These are phyloP conservation scores for Meandrusa payeni DNA, from an alignment of 2,888 invertebrate genomes.

Conservation along the genomic window DNA sequence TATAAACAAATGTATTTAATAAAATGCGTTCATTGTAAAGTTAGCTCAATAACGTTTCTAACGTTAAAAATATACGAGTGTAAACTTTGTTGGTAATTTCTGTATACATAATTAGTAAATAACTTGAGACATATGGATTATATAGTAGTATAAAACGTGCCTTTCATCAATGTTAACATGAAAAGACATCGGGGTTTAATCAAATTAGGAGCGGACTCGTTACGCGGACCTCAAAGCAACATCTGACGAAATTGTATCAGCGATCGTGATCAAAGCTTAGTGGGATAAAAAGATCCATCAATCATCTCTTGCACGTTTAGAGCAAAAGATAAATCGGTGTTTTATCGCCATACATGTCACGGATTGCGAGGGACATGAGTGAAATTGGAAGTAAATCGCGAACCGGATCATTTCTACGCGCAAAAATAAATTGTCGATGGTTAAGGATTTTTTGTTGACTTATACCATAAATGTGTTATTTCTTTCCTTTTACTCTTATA, in stretches of 20 bases:
- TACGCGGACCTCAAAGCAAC: not conserved
- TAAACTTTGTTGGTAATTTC: too few species aligned
- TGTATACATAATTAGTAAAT: not conserved
- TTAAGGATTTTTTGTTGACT: too few species aligned
- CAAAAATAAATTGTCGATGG: too few species aligned
- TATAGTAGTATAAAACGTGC: not conserved
- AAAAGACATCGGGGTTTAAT: not conserved
- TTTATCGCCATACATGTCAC: slow-evolving; percentile 4
- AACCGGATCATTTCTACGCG: too few species aligned
- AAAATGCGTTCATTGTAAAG: too few species aligned
- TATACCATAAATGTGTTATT: too few species aligned
- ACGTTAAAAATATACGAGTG: too few species aligned
- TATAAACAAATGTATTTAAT: too few species aligned
- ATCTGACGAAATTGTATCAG: slow-evolving; percentile 1
- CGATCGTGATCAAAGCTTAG: slow-evolving; percentile 4
- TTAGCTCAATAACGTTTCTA: too few species aligned
- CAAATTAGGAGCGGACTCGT: not conserved
- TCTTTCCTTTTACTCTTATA: too few species aligned
- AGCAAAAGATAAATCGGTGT: slow-evolving; percentile 14
- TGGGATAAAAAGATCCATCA: slow-evolving; percentile 18
- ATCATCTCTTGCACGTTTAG: slow-evolving; percentile 11
- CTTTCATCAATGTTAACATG: not conserved
- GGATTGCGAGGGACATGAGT: slow-evolving; percentile 12
- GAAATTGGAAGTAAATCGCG: slow-evolving; percentile 2
- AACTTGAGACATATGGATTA: not conserved